Base-by-base conservation (phyloP, 2,113 vertebrate species). In the Hystrix brachyura region DNA sequence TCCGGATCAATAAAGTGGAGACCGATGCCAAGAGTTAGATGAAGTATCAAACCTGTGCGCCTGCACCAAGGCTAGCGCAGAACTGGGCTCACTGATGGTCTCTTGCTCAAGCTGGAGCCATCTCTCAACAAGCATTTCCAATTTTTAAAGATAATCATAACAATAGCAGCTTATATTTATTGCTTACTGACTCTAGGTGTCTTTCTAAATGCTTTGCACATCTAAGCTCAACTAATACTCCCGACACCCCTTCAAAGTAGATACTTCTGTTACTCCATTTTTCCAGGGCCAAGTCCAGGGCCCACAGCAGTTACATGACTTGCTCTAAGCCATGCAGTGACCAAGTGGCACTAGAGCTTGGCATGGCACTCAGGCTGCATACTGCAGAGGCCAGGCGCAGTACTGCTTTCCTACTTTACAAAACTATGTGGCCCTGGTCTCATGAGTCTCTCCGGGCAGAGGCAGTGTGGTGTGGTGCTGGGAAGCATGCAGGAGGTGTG, bases 41-140 rank as follows among this genome's bases (percentile, higher is more conserved):
- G 55, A 55, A 82, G n/a, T 10, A 21, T 17, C 25, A 13, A 25
- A 57, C 34, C n/a, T 8, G 0, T 23, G 0, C 46, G 34, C 67
- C 7, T 1, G 0, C 60, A 57, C 25, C 59, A 27, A 43, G 32
- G 25, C 72, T 71, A 87, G 29, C 46, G 34, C 9, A 38, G 71
- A 62, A 71, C 25, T 34, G 6, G 46, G 57, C 71, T 81, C 69
- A 12, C 62, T 19, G 29, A 46, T 2, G 57, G 53, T 34, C 34
- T 84, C 53, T 64, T 76, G 17, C 64, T 87, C 21, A 65, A 48
- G 48, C 79, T 18, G 71, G 19, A 86, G 19, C 23, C 51, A 5
- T 53, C 85, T 72, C 57, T 87, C 84, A 55, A 29, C 43, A 27
- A 78, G 51, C 38, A 53, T 71, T 25, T 29, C 53, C 10, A 15